Evolutionary conservation across 2,113 vertebrate genomes (phyloP).

Genomic region (Lagenorhynchus albirostris): DNA sequence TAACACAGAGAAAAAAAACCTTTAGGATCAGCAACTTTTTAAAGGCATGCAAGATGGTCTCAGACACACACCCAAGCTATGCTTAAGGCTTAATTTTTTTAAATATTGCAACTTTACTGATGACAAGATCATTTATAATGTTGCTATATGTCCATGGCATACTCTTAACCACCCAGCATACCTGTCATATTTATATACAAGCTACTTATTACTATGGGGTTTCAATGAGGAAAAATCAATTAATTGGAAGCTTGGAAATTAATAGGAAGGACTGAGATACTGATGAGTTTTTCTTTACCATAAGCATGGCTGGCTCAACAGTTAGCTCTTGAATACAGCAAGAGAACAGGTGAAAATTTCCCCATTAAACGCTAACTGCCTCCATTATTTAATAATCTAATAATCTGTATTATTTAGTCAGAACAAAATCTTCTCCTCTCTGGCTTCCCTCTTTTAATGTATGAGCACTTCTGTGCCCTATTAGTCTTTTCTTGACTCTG

Average conservation of each 20-base stretch:
- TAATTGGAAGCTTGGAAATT: constrained; percentile 11
- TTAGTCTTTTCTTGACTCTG: background rate
- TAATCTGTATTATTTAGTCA: background rate
- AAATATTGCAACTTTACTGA: constrained; percentile 10
- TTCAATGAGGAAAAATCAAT: constrained; percentile 44
- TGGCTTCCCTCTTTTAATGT: background rate
- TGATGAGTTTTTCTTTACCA: background rate
- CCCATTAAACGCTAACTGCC: background rate
- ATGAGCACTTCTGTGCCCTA: background rate
- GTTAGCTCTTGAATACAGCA: background rate
- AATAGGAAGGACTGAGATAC: background rate
- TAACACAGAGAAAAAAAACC: constrained; percentile 47
- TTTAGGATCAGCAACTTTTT: constrained; percentile 61
- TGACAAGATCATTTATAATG: constrained; percentile 45
- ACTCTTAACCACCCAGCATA: background rate
- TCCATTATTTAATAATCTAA: background rate
- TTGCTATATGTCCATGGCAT: background rate
- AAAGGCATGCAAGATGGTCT: constrained; percentile 25
- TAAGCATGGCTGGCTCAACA: background rate
- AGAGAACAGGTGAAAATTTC: background rate
- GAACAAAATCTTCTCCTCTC: background rate
- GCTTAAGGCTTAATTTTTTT: constrained; percentile 21
- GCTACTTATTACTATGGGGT: constrained; percentile 12
- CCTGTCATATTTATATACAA: constrained; percentile 25
- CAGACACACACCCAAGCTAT: background rate